These are phyloP conservation scores for Lasiommata megera DNA, from an alignment of 2,888 invertebrate species.

Conservation along the genomic window DNA sequence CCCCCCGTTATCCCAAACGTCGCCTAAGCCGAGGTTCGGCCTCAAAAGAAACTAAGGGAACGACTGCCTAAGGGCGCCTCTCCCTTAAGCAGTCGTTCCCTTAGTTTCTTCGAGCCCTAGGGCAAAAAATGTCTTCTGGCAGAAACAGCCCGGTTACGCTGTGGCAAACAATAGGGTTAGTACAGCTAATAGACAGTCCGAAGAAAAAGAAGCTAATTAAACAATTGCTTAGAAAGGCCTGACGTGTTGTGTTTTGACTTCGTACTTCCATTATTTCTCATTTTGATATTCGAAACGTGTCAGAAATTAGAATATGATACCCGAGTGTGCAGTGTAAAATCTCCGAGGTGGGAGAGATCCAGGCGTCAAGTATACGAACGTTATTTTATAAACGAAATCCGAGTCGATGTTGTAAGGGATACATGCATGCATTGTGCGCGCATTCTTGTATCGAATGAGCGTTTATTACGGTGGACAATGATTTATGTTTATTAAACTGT, in stretches of 20 bases:
- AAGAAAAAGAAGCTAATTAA: no score
- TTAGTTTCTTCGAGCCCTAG: no score
- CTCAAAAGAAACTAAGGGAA: no score
- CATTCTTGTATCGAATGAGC: conserved; percentile 5
- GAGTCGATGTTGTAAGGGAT: conserved; percentile 7
- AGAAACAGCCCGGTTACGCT: no score
- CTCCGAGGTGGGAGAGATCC: background rate
- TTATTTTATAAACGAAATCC: conserved; percentile 7
- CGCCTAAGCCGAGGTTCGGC: no score
- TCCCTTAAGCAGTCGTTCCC: no score
- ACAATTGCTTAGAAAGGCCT: no score
- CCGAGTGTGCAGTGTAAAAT: background rate
- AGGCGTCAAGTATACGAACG: background rate
- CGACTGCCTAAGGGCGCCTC: no score
- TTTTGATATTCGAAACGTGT: background rate
- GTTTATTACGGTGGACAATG: conserved; percentile 18
- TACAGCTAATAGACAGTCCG: no score
- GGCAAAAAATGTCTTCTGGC: no score
- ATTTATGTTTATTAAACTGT: conserved; percentile 26
- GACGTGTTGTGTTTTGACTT: background rate
- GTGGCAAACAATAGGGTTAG: no score
- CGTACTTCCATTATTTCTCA: background rate
- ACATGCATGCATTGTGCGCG: background rate
- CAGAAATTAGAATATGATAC: background rate
- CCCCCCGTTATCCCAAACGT: no score